Base-by-base conservation (phyloP, 1,140 invertebrate species). In the Brachionus angularis region DNA sequence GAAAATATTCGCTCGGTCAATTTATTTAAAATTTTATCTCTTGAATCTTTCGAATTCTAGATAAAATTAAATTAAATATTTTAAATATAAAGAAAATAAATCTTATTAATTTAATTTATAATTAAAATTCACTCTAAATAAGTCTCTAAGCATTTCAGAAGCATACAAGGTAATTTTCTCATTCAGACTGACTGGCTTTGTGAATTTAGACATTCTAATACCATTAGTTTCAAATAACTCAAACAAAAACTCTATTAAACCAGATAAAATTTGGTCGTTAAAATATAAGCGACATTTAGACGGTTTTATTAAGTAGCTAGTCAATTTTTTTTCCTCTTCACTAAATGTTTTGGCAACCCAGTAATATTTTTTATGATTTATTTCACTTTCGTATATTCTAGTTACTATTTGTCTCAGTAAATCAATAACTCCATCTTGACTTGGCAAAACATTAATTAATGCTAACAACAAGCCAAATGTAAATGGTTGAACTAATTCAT, bases 341-440 rank as follows among this genome's bases (percentile, higher is more conserved):
- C 29, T 47, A 46, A 67, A 50, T 47, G 39, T 47, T 34, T 67
- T 67, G 33, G 31, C 46, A 16, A 67, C 62, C 62, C 62, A 67
- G 8, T 47, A 67, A 33, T 67, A 50, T 18, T 67, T 67, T 50
- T 67, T 67, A 10, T 50, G 29, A n/a, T 36, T 46, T 16, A 67
- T 8, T 67, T 67, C 47, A 50, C 62, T 67, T 36, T 67, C 62
- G 44, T 25, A 67, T 10, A 67, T 50, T 67, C 27, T 67, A 23
- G 14, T 46, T 3, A 67, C 23, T 18, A 50, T 67, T 34, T 46
- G 31, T 29, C 47, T 46, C 62, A 67, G 18, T 3, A 67, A 23
- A 16, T 67, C 62, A 47, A 67, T 46, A 46, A 39, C 31, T 1
- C 42, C 62, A 14, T 67, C 62, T 23, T 67, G 62, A 34, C 36